Evolutionary conservation across 2,797 vertebrate species (phyloP), one percentile per base, ranked within the genome.

Genomic region (Florisuga fusca): DNA sequence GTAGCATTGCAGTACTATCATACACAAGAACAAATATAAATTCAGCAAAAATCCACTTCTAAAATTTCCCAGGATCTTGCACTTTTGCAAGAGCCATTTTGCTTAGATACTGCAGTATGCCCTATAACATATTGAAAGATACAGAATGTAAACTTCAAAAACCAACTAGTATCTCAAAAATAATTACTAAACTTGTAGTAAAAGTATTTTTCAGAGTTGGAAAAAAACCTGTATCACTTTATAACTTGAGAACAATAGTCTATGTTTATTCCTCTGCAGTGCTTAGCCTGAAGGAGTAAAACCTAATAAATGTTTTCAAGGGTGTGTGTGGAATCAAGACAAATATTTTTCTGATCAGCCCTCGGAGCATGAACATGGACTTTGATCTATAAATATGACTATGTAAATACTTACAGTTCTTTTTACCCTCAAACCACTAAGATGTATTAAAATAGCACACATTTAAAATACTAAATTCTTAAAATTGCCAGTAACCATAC

Each of bases 291-390:
- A 73, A 58, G 14, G 6, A 9, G 16, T 10, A 72, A 64, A 89
- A 38, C 5, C 7, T 8, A 34, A 50, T 0, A 29, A 0, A 14
- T 0, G 1, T 36, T 84, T 75, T 54, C 26, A 61, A 34, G 23
- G 75, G 5, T 0, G 2, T 1, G 0, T 5, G 16, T 62, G 27
- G 11, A 73, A n/a, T 8, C 12, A 2, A 51, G 64, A 20, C 4
- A 33, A 53, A 3, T 55, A 33, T 21, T 84, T 69, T 61, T 77
- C 45, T 61, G 2, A n/a, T 71, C 23, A 33, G 17, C 23, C 21
- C 73, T 12, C 12, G 4, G 3, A 69, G 6, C 61, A 51, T 1
- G 5, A 61, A 31, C 12, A 15, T 1, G 1, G 14, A 51, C 25
- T 15, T 45, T 7, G 34, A 4, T 34, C 11, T 16, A 3, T 26